phyloP scores from a whole-genome alignment of 2,888 invertebrate genomes.

The Conomelus anceps region DNA sequence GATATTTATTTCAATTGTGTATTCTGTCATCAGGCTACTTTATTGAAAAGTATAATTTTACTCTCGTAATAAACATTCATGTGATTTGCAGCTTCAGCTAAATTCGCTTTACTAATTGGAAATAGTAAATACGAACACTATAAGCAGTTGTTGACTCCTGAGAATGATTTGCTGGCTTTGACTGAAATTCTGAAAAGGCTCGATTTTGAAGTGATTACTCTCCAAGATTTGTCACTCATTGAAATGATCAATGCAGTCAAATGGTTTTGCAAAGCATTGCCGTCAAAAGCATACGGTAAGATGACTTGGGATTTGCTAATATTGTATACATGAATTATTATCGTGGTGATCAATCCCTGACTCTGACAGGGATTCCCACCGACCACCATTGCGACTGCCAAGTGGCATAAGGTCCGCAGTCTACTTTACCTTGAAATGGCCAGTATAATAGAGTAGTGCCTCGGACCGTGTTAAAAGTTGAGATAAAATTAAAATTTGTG shows the following conservation, averaged over 20 bases:
- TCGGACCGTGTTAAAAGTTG: no score
- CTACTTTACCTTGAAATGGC: no score
- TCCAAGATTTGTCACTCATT: neutral
- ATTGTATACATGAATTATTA: no score
- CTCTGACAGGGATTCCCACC: no score
- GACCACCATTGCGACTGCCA: no score
- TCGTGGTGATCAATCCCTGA: no score
- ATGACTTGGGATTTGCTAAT: neutral
- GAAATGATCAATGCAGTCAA: neutral
- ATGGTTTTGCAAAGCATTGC: neutral
- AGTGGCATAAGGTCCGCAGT: no score
- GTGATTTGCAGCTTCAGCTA: neutral
- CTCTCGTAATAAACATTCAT: neutral
- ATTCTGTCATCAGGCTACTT: no score
- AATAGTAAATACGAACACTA: neutral
- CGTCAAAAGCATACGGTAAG: neutral
- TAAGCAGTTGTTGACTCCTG: neutral
- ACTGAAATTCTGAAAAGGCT: neutral
- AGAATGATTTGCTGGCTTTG: neutral
- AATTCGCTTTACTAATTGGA: constrained; percentile 2
- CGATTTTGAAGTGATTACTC: neutral
- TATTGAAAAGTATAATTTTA: no score
- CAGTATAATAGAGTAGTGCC: no score
- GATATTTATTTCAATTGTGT: no score
- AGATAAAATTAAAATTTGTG: no score